Base-by-base conservation (phyloP, 2,888 invertebrate species). In the Pteria penguin region DNA sequence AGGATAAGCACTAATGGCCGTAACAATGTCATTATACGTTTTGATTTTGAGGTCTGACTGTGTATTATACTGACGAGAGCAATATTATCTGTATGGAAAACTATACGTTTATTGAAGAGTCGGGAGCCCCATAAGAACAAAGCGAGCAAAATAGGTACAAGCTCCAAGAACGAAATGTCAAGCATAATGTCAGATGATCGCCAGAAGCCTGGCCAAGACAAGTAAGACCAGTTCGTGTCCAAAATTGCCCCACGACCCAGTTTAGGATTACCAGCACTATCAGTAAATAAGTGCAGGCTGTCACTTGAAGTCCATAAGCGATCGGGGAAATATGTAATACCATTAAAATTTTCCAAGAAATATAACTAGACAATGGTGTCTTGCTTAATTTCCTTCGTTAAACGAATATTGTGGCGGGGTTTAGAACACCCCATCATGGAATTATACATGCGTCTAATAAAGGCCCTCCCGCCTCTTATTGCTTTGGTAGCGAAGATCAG, bases 401-500 rank as follows among this genome's bases (percentile, higher is more conserved):
- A 26, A 14, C 70, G 52, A 24, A 67, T 8, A 52, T 73, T 70
- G n/a, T 72, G 73, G 52, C 54, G 32, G 2, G 73, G 66, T 57
- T 72, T 76, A 2, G 70, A 61, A 24, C 72, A 22, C 32, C 76
- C 67, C 36, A 70, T 60, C 5, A 68, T 70, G n/a, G 54, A 26
- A 65, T 74, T 71, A 66, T 74, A 74, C 22, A 78, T 52, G n/a
- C n/a, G n/a, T n/a, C n/a, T n/a, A n/a, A n/a, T n/a, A n/a, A n/a
- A n/a, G n/a, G n/a, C n/a, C n/a, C 74, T 24, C 33, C 74, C 65
- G n/a, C 66, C 55, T 11, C 73, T 36, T 1, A 78, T 61, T 4
- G 78, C 78, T 57, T 61, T 61, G 29, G 60, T 33, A 54, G 58
- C 69, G 33, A 73, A 73, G 54, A 32, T 73, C 3, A 77, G 36